Percentiles rank a stretch among this genome's conserved stretches.
phyloP scores from a whole-genome alignment of 2,113 vertebrate species.

The Tragelaphus imberbis region DNA sequence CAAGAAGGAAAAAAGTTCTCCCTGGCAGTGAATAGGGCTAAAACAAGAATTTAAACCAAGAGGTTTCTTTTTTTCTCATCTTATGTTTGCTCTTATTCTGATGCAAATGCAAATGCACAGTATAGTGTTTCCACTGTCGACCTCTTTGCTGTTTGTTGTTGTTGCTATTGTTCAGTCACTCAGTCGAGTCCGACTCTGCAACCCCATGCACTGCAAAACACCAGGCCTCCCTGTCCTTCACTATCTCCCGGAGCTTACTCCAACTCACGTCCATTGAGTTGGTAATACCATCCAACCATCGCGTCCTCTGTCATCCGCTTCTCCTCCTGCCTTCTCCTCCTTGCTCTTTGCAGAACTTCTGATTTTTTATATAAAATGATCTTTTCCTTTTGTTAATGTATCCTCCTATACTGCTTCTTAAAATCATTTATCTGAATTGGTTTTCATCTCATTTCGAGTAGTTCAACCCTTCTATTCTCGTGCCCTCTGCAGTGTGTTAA shows the following conservation, averaged over 20 bases:
- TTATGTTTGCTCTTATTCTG: not conserved
- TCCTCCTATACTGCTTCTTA: not conserved
- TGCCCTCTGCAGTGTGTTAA: accelerated
- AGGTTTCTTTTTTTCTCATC: not conserved
- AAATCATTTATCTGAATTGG: not conserved
- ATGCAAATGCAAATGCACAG: not conserved
- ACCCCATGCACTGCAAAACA: not conserved
- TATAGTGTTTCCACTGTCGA: not conserved
- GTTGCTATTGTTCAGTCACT: not conserved
- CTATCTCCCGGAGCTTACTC: not conserved
- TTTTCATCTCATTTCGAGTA: not conserved
- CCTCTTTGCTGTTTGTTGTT: not conserved
- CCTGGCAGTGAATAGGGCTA: not conserved
- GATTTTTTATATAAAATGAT: not conserved
- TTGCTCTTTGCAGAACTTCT: not conserved
- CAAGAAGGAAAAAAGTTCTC: not conserved
- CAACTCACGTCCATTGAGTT: not conserved
- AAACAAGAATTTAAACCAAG: not conserved
- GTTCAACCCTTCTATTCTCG: not conserved
- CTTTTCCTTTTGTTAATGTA: not conserved
- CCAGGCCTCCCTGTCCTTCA: not conserved
- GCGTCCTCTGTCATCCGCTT: accelerated
- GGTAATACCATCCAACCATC: not conserved
- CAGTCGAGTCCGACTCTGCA: accelerated
- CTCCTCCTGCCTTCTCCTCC: not conserved